phyloP scores from a whole-genome alignment of 2,113 vertebrate species.

The Eonycteris spelaea region DNA sequence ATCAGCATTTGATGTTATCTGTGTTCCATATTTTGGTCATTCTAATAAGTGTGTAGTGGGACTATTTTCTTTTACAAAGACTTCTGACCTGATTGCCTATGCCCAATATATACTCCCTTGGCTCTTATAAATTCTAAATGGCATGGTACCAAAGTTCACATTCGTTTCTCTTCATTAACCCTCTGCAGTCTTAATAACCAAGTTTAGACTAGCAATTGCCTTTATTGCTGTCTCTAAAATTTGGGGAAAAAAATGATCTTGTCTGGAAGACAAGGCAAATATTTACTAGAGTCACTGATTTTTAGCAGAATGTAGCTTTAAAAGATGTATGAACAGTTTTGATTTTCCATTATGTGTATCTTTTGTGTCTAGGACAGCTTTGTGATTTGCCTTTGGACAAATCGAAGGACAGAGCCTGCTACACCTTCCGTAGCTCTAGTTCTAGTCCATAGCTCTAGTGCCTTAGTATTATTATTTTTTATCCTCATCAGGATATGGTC shows the following conservation, averaged over 20 bases:
- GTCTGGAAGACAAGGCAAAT: background rate
- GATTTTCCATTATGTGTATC: background rate
- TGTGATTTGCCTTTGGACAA: background rate
- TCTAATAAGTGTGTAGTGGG: background rate
- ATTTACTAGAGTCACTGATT: background rate
- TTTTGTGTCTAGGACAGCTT: background rate
- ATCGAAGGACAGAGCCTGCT: background rate
- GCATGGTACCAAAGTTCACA: background rate
- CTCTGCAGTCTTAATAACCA: background rate
- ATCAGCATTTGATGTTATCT: background rate
- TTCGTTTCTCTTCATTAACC: background rate
- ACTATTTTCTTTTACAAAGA: background rate
- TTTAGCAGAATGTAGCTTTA: conserved; percentile 4
- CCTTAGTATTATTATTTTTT: background rate
- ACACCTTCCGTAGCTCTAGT: background rate
- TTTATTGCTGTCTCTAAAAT: conserved; percentile 36
- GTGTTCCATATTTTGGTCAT: background rate
- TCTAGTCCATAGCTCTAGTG: background rate
- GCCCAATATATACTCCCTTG: background rate
- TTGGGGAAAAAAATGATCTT: conserved; percentile 46
- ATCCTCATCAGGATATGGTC: background rate
- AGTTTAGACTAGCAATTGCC: background rate
- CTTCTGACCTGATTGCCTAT: background rate
- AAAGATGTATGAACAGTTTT: background rate
- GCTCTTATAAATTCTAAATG: background rate